Base-by-base conservation (phyloP, 1,140 invertebrate species). In the Idris sp. region DNA sequence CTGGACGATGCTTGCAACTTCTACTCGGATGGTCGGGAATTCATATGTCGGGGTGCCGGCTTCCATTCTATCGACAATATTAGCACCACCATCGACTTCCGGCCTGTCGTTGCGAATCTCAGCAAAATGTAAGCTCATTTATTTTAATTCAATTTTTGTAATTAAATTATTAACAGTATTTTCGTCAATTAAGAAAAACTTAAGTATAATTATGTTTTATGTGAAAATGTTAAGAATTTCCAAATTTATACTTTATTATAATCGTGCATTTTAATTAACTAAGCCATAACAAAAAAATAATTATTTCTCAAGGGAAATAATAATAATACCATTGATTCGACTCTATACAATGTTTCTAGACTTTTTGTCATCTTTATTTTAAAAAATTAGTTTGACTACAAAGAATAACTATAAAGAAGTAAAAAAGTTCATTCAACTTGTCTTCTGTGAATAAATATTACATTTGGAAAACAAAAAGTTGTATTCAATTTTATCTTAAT, bases 121-220 rank as follows among this genome's bases (percentile, higher is more conserved):
- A 83, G 81, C 0, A 84, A 80, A 61, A 74, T 84, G 83, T 82
- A 58, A 84, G 82, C 19, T 18, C 1, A 13, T 7, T 14, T 35
- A 13, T 6, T 22, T 22, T 6, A 22, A 22, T 22, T 22, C 6
- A 15, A 4, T 38, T 44, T 33, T 13, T 2, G 11, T 33, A 33
- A 33, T 10, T n/a, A n/a, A n/a, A n/a, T n/a, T n/a, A n/a, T n/a
- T n/a, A n/a, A n/a, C n/a, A n/a, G n/a, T n/a, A n/a, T n/a, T n/a
- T n/a, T n/a, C n/a, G n/a, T n/a, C n/a, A 33, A 33, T 49, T 49
- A 49, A 49, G 33, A 49, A 33, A 10, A 22, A 13, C 30, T 33
- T 35, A 49, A 49, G 44, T 30, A 30, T 35, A 36, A 36, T 36
- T 35, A 36, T 49, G 46, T 49, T 19, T 11, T 9, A 3, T 36